Evolutionary conservation across 2,113 vertebrate genomes (phyloP).

Genomic region (Nerophis ophidion): DNA sequence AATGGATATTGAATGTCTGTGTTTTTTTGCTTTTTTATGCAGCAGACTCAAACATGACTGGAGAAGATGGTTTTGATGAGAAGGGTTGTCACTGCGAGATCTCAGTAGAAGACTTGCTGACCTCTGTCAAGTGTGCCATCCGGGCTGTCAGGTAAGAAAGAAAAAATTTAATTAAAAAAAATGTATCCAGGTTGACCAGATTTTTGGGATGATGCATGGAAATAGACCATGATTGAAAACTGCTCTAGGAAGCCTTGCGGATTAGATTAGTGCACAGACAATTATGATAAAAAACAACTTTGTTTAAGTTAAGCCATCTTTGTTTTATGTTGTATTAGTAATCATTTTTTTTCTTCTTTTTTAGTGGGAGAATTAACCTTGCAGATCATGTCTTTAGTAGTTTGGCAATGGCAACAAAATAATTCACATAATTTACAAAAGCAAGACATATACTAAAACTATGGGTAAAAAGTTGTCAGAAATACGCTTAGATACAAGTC

Average conservation of each 20-base stretch:
- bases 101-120: constrained; percentile 89
- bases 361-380: no score
- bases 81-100: constrained; percentile 94
- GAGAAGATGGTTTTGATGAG: constrained; percentile 86
- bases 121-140: constrained; percentile 89
- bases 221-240: constrained; percentile 17
- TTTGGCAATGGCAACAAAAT: no score
- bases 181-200: neutral
- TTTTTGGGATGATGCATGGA: neutral
- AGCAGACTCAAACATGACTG: constrained; percentile 83
- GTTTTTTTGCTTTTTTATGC: constrained; percentile 16
- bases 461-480: no score
- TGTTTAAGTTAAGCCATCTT: no score
- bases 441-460: no score
- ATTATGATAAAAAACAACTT: no score
- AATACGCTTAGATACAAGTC: no score
- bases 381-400: no score
- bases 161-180: neutral
- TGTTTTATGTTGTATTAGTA: no score
- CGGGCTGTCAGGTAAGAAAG: constrained; percentile 86
- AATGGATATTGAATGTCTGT: neutral
- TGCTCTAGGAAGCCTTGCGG: neutral
- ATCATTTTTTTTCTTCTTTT: no score
- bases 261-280: no score
- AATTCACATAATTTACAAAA: no score